phyloP scores from a whole-genome alignment of 2,113 vertebrate species.

The Bos taurus region DNA sequence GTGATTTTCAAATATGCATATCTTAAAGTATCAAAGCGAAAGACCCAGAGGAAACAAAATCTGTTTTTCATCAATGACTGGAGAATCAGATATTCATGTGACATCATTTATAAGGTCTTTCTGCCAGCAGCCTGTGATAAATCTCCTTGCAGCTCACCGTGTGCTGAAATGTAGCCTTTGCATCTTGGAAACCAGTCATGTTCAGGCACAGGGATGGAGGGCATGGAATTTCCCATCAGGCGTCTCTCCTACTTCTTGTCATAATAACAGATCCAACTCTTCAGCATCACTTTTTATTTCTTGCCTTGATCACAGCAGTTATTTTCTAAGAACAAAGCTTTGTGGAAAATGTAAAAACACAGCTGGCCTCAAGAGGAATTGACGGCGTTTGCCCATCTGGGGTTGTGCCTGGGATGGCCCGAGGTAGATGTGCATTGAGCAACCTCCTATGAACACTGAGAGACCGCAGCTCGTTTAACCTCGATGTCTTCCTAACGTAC shows the following conservation, averaged over 20 bases:
- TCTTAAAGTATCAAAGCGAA: neutral
- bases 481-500: neutral
- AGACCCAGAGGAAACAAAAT: neutral
- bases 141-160: accelerated
- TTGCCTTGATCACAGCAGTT: neutral
- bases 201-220: accelerated
- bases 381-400: neutral
- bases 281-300: neutral
- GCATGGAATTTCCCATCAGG: neutral
- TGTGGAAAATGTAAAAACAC: neutral
- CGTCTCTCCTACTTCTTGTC: neutral
- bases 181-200: neutral
- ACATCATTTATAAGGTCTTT: neutral
- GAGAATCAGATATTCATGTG: neutral
- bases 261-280: neutral
- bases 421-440: neutral
- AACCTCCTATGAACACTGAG: neutral
- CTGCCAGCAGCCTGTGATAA: neutral
- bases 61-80: neutral
- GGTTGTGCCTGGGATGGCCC: accelerated
- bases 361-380: neutral
- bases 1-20: neutral
- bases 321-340: conserved; percentile 2
- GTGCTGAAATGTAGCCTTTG: neutral
- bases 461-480: neutral